Evolutionary conservation across 2,113 vertebrate genomes (phyloP).

Genomic region (Fregetta grallaria): DNA sequence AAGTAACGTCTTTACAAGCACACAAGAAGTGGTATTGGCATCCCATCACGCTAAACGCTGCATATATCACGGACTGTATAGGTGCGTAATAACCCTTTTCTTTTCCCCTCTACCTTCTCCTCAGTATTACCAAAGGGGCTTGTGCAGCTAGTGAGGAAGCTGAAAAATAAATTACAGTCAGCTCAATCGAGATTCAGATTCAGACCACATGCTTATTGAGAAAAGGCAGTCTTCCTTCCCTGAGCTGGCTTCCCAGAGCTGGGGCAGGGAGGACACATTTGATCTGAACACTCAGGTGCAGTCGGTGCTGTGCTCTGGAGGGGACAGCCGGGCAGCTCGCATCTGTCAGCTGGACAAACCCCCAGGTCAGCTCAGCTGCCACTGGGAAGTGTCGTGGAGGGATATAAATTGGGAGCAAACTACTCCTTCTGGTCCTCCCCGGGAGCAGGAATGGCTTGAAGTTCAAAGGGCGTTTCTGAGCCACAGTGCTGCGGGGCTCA

Average conservation of each 20-base stretch:
- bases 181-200: accelerated
- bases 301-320: neutral
- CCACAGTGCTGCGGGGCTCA: accelerated
- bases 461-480: neutral
- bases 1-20: neutral
- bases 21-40: neutral
- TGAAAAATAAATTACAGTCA: neutral
- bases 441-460: neutral
- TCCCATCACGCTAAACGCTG: neutral
- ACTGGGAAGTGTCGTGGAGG: neutral
- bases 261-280: neutral
- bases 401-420: neutral
- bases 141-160: neutral
- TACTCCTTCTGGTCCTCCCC: neutral
- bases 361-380: neutral
- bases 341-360: neutral
- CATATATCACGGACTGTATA: accelerated
- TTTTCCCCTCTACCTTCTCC: neutral
- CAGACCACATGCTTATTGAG: accelerated
- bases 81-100: neutral
- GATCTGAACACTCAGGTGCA: accelerated
- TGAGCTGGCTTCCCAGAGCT: neutral
- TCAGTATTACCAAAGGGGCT: neutral
- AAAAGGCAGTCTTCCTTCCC: neutral
- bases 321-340: neutral